These are phyloP conservation scores for Apostichopus californicus DNA, from an alignment of 35 echinoderm and acorn worm genomes.

Conservation along the genomic window DNA sequence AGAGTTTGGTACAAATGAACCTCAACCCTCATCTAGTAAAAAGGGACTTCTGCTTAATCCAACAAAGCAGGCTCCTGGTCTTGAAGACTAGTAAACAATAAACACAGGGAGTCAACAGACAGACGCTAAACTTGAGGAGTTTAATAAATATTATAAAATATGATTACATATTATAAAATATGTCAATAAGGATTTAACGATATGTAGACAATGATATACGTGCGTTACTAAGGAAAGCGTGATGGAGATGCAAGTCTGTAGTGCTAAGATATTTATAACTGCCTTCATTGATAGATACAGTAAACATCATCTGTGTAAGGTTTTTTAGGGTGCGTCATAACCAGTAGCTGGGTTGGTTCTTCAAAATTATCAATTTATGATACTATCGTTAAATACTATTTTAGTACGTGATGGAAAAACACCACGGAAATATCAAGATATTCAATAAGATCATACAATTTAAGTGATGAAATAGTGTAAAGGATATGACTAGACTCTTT, in stretches of 20 bases:
- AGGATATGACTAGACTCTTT: too few relatives aligned
- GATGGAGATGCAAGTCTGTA: not conserved
- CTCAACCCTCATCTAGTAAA: too few relatives aligned
- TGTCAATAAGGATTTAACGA: not conserved
- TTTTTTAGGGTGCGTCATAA: not conserved
- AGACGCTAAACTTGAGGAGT: not conserved
- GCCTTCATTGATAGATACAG: too few relatives aligned
- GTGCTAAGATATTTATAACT: too few relatives aligned
- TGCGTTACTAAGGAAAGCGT: not conserved
- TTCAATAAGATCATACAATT: too few relatives aligned
- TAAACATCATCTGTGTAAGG: too few relatives aligned
- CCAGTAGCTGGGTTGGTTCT: not conserved
- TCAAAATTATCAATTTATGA: not conserved
- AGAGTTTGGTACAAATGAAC: too few relatives aligned
- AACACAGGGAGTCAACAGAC: not conserved
- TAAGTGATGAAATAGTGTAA: too few relatives aligned
- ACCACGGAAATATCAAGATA: too few relatives aligned
- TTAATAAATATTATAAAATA: not conserved
- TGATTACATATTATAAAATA: not conserved
- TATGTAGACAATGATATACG: not conserved
- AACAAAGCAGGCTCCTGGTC: constrained; percentile 1
- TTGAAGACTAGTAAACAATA: not conserved
- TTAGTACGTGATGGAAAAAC: not conserved
- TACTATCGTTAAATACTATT: not conserved
- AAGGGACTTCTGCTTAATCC: not conserved